Conservation (phyloP, 1,140 invertebrate genomes). For the Vanessa atalanta region DNA sequence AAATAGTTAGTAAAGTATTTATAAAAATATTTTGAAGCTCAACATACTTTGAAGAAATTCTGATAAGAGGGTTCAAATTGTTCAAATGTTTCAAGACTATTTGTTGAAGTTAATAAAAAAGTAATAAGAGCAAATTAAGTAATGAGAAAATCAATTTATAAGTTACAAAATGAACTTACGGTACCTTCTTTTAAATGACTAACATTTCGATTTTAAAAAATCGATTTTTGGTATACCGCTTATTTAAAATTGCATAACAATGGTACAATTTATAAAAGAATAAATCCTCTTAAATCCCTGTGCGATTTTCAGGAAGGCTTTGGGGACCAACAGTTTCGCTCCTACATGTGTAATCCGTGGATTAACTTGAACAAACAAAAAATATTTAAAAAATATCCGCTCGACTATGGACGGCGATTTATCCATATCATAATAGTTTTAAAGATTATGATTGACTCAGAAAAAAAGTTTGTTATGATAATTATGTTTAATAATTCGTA, state of each 20-base stretch:
- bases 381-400: slow-evolving; percentile 29
- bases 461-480: too few species aligned
- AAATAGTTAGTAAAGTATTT: slow-evolving; percentile 4
- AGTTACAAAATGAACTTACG: too few species aligned
- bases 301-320: slow-evolving; percentile 50
- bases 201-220: neutral
- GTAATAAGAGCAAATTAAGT: neutral
- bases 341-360: slow-evolving; percentile 53
- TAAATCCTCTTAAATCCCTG: slow-evolving; percentile 54
- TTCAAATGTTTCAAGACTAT: neutral
- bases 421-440: neutral
- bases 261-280: slow-evolving; percentile 44
- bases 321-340: slow-evolving; percentile 50
- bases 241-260: slow-evolving; percentile 41
- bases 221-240: slow-evolving; percentile 18
- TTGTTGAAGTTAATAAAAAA: neutral
- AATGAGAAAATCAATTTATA: too few species aligned
- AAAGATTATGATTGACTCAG: neutral
- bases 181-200: too few species aligned
- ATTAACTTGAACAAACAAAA: slow-evolving; percentile 49
- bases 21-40: neutral
- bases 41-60: neutral
- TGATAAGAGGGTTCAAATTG: neutral
- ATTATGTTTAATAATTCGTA: too few species aligned
- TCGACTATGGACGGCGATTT: slow-evolving; percentile 27